phyloP scores from a whole-genome alignment of 2,113 vertebrate species.

The Aepyceros melampus region DNA sequence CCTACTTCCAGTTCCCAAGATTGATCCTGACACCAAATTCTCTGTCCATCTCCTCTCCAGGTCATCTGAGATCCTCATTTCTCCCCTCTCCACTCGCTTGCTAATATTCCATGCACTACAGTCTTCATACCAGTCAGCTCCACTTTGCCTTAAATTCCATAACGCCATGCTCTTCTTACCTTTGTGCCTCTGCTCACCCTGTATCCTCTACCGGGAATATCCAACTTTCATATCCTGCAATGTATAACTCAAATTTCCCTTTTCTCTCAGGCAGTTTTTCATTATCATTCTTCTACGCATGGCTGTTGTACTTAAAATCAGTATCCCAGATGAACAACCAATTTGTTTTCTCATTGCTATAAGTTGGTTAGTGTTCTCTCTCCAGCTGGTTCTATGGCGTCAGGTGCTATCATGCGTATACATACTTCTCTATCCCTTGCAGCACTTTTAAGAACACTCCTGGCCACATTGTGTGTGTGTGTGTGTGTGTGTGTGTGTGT shows the following conservation, averaged over 20 bases:
- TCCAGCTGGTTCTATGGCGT: neutral
- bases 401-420: neutral
- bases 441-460: neutral
- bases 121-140: neutral
- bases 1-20: neutral
- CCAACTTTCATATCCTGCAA: neutral
- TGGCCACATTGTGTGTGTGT: neutral
- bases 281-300: neutral
- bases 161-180: neutral
- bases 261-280: neutral
- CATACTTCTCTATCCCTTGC: neutral
- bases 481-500: neutral
- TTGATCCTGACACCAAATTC: neutral
- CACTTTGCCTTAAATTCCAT: neutral
- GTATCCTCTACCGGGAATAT: neutral
- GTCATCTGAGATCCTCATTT: neutral
- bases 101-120: neutral
- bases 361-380: neutral
- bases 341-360: neutral
- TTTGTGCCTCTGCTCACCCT: neutral
- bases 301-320: neutral
- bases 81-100: neutral
- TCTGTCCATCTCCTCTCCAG: neutral
- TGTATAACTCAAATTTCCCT: neutral
- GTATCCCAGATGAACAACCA: neutral